Evolutionary conservation across 2,113 vertebrate genomes (phyloP).

Genomic region (Lepus europaeus): DNA sequence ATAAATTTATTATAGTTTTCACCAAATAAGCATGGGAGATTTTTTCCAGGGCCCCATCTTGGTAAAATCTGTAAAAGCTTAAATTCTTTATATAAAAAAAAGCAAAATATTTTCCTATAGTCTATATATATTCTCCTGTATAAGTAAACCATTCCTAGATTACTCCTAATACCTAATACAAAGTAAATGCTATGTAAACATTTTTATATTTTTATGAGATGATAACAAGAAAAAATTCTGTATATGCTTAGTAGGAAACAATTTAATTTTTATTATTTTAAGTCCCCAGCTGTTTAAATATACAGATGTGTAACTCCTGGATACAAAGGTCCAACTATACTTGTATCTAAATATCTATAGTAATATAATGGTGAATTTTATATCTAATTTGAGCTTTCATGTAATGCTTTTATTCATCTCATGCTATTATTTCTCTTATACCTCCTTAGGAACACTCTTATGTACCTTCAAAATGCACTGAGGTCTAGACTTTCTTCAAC

Average conservation of each 20-base stretch:
- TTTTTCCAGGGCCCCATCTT: not conserved
- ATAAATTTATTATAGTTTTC: not conserved
- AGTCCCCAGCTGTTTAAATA: not conserved
- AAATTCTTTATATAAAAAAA: rapidly evolving
- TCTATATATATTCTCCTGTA: not conserved
- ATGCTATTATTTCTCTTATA: not conserved
- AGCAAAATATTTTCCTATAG: not conserved
- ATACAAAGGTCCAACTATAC: not conserved
- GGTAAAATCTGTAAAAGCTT: not conserved
- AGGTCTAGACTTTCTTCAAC: not conserved
- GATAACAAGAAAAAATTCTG: not conserved
- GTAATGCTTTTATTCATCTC: not conserved
- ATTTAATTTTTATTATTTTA: not conserved
- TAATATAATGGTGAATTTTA: not conserved
- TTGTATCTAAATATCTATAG: not conserved
- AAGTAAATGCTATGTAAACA: not conserved
- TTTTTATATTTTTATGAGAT: not conserved
- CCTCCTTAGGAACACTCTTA: not conserved
- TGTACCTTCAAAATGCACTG: not conserved
- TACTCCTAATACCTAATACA: not conserved
- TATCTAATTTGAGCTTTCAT: not conserved
- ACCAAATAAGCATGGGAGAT: too few relatives aligned
- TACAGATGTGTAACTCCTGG: rapidly evolving
- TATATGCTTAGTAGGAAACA: not conserved
- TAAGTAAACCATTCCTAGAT: not conserved